Conservation (phyloP, 2,113 vertebrate genomes). For the Ascaphus truei region DNA sequence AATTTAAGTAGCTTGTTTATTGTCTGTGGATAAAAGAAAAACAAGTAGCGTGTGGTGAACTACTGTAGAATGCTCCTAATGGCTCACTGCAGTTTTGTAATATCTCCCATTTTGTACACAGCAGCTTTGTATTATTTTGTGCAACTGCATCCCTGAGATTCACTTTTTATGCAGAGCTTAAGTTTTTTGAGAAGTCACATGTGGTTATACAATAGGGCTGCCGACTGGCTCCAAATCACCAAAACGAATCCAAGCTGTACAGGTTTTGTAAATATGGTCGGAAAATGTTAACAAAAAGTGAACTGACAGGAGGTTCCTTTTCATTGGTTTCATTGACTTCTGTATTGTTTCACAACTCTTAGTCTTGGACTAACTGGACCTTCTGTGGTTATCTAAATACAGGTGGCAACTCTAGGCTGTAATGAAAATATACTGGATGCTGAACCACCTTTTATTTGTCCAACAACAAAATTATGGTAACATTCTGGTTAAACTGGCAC, state of each 20-base stretch:
- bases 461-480: too few species aligned
- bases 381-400: too few species aligned
- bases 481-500: too few species aligned
- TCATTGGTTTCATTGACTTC: too few species aligned
- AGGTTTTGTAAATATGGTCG: background rate
- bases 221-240: background rate
- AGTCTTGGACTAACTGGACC: too few species aligned
- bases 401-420: too few species aligned
- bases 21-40: conserved; percentile 18
- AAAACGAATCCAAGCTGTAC: background rate
- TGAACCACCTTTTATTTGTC: too few species aligned
- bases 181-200: background rate
- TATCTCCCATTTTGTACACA: conserved; percentile 1
- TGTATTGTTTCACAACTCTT: too few species aligned
- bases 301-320: too few species aligned
- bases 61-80: conserved; percentile 7
- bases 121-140: conserved; percentile 10
- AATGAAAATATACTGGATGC: too few species aligned
- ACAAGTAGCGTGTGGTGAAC: conserved; percentile 13
- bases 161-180: background rate
- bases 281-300: too few species aligned
- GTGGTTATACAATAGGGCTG: background rate
- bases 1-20: conserved; percentile 29
- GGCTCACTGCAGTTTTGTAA: conserved; percentile 10
- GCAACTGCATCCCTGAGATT: background rate